These are phyloP conservation scores for Oryzias dopingdopingensis DNA, from an alignment of 2,797 vertebrate genomes.

Conservation along the genomic window DNA sequence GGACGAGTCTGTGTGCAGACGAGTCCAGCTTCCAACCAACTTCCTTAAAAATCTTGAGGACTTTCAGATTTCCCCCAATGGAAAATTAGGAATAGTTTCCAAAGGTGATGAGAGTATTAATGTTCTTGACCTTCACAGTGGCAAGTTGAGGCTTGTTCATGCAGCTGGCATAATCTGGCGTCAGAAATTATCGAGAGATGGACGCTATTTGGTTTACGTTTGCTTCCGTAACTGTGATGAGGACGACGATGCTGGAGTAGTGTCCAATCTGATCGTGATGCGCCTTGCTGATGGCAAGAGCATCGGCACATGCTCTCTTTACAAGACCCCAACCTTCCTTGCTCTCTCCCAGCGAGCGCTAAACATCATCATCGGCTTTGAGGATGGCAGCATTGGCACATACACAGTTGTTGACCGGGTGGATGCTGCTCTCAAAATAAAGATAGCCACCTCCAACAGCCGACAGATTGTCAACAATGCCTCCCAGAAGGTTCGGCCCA, in stretches of 20 bases:
- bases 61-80: slow-evolving; percentile 97
- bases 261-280: slow-evolving; percentile 96
- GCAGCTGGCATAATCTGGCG: slow-evolving; percentile 93
- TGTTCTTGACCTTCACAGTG: slow-evolving; percentile 92
- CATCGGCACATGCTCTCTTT: slow-evolving; percentile 97
- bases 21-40: slow-evolving; percentile 91
- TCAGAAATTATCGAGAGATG: slow-evolving; percentile 92
- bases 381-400: slow-evolving; percentile 96
- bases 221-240: slow-evolving; percentile 91
- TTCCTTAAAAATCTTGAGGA: slow-evolving; percentile 96
- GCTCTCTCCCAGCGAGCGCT: slow-evolving; percentile 94
- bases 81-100: slow-evolving; percentile 94
- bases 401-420: slow-evolving; percentile 98
- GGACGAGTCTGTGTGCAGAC: slow-evolving; percentile 93
- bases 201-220: slow-evolving; percentile 96
- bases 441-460: slow-evolving; percentile 98
- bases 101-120: slow-evolving; percentile 97
- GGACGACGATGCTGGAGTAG: slow-evolving; percentile 89
- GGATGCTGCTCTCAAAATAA: slow-evolving; percentile 96
- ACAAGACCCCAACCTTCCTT: slow-evolving; percentile 96
- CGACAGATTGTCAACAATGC: slow-evolving; percentile 96
- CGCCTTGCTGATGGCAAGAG: slow-evolving; percentile 98
- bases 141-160: slow-evolving; percentile 91
- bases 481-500: slow-evolving; percentile 90
- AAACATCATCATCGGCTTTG: slow-evolving; percentile 97